These are phyloP conservation scores for Rhinoraja longicauda DNA, from an alignment of 2,797 vertebrate genomes.

Conservation along the genomic window DNA sequence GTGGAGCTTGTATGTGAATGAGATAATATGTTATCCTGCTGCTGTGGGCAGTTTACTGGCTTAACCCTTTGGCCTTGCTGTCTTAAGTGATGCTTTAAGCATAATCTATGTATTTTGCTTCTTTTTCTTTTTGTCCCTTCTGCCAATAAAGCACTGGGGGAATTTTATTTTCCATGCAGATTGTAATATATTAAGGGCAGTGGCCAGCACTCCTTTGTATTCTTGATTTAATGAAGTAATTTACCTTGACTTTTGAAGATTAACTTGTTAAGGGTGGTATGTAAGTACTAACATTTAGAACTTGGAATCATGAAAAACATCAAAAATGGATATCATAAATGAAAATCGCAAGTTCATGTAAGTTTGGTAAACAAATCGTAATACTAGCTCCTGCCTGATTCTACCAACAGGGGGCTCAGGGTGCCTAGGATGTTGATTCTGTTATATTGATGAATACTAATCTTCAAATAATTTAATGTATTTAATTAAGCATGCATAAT, in stretches of 20 bases:
- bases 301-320: background rate
- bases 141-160: background rate
- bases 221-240: background rate
- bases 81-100: conserved; percentile 4
- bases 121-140: background rate
- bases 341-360: background rate
- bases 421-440: background rate
- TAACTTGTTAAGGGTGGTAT: background rate
- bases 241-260: background rate
- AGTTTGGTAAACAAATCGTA: background rate
- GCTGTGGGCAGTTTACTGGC: background rate
- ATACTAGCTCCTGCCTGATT: background rate
- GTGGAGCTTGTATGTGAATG: background rate
- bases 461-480: background rate
- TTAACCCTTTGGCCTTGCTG: background rate
- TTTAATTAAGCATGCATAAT: background rate
- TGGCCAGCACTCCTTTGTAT: background rate
- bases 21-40: background rate
- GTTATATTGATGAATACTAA: background rate
- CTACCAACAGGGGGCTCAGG: too few species aligned
- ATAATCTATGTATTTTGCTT: conserved; percentile 9
- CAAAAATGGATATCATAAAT: background rate
- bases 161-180: background rate
- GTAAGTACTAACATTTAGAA: background rate
- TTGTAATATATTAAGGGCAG: background rate